Evolutionary conservation across 2,797 vertebrate genomes (phyloP), one percentile per base, ranked within the genome.

Genomic region (Ambastaia sidthimunki): DNA sequence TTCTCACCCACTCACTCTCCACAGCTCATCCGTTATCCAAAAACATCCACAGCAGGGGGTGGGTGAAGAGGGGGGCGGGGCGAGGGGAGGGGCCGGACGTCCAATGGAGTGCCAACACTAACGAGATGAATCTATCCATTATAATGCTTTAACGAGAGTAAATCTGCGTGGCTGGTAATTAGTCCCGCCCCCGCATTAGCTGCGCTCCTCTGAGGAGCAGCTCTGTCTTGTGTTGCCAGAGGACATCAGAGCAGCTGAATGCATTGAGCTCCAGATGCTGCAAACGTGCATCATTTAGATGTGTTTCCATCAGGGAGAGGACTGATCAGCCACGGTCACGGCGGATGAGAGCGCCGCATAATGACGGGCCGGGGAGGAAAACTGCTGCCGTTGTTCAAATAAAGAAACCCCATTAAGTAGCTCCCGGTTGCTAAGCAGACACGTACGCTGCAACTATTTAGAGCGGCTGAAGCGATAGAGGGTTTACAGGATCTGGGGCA

Each of bases 81-180:
- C 10, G 41, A 55, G 15, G 52, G 62, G 37, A 70, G n/a, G 65
- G 16, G 70, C 55, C 16, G 28, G 70, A 21, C 74, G n/a, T 57
- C 77, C 86, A 85, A 89, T 84, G 77, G 80, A 88, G 82, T 60
- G 67, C 70, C 52, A 86, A 70, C 34, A 71, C 74, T 88, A 91
- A 90, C 87, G 87, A 92, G 86, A 89, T 86, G 82, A 89, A 87
- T 89, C 86, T 85, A 86, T 89, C 85, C 86, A 91, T 91, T 89
- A 79, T 76, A 74, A 75, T 81, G 71, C 67, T 74, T 87, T 87
- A 91, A 90, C 69, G 66, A 90, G 87, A 85, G 87, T 89, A 87
- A 86, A 89, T 89, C 87, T 84, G 84, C 88, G 81, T 54, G 75
- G 81, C 62, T 85, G 86, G 80, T 91, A 90, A 91, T 91, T 90